Evolutionary conservation across 2,888 invertebrate species (phyloP), one percentile per base, ranked within the genome.

Genomic region (Athripsodes cinereus): DNA sequence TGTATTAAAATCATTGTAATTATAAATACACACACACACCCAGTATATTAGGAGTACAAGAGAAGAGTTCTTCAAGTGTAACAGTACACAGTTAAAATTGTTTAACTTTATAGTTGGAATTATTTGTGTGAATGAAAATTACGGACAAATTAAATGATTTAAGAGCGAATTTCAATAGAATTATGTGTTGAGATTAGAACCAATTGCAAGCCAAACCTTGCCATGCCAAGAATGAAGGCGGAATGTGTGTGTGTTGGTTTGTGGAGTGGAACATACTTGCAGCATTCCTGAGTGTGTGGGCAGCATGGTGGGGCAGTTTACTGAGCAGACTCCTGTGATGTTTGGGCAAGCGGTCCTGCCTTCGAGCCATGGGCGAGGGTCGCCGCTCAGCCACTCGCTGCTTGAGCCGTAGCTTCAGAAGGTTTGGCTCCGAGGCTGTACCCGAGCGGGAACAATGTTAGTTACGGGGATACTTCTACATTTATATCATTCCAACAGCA

Each of bases 311-410:
- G 67, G 69, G 53, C 62, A 65, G 64, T 73, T 74, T 66, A 72
- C 71, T 64, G 65, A 67, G 64, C 78, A 78, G 70, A 80, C 90
- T 86, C 74, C 87, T 84, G 81, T 84, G 70, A 68, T 72, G 86
- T 74, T 90, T 85, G 69, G 87, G 81, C 72, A 85, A 81, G 66
- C 84, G 81, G 69, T 87, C 87, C 74, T 88, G 92, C 66, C 94
- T 85, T 68, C 90, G 84, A 67, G 85, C 89, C 75, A 95, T 86
- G 68, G 96, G 95, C 73, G 94, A 95, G 72, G 92, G 90, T 74
- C 96, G 87, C 66, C 95, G 86, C 78, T 96, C 95, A 81, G 93
- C 90, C 73, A 96, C 95, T 74, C 96, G 92, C 81, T 94, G 91
- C 81, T 92, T 93, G 73, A 92, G 84, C 66, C 92, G 87, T 78